Percentiles rank a stretch among this genome's conserved stretches.
Conservation (phyloP, 2,797 vertebrate genomes). For the Poeciliopsis gracilis region DNA sequence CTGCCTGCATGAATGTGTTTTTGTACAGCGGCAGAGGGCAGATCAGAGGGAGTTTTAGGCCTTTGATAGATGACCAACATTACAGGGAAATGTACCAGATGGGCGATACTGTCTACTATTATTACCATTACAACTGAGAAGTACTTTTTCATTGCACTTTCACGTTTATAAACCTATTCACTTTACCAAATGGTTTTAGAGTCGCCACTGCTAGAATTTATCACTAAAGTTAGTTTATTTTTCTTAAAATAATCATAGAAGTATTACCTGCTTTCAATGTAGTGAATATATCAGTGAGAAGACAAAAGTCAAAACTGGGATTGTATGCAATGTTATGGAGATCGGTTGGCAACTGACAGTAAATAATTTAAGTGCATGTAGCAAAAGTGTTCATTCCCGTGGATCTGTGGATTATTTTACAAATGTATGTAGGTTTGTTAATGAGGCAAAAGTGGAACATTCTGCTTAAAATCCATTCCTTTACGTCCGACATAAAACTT, state of each 20-base stretch:
- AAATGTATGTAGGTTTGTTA: no score
- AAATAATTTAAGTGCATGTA: neutral
- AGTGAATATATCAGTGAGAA: neutral
- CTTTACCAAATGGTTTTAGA: constrained; percentile 52
- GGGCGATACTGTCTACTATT: constrained; percentile 61
- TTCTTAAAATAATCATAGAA: neutral
- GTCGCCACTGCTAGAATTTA: constrained; percentile 46
- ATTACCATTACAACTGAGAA: constrained; percentile 65
- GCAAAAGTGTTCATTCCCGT: neutral
- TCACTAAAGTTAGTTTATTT: constrained; percentile 17
- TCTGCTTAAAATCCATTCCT: no score
- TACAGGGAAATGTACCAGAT: constrained; percentile 64
- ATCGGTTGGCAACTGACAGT: neutral
- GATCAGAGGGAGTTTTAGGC: constrained; percentile 64
- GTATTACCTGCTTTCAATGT: neutral
- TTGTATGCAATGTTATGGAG: neutral
- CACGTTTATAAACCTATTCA: constrained; percentile 45
- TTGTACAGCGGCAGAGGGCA: constrained; percentile 47
- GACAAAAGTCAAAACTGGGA: neutral
- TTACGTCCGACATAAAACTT: no score
- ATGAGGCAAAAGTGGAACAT: no score
- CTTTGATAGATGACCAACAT: constrained; percentile 67
- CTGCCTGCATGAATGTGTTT: constrained; percentile 21
- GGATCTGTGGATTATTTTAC: no score
- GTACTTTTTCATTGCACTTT: constrained; percentile 56